Evolutionary conservation across 1,140 invertebrate genomes (phyloP).

Genomic region (Bombus confusus): DNA sequence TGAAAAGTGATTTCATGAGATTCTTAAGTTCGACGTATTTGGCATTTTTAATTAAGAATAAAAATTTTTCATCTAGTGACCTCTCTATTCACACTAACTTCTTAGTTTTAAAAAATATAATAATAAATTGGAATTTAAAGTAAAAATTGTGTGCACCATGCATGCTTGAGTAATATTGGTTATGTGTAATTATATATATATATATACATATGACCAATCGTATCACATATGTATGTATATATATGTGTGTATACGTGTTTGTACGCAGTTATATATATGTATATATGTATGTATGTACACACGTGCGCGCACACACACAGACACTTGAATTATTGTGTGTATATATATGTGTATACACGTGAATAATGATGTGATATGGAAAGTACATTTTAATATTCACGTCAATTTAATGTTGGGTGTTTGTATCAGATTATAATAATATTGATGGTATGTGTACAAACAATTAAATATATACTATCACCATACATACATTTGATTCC

Average conservation of each 20-base stretch:
- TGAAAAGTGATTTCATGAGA: constrained; percentile 53
- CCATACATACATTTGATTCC: constrained; percentile 57
- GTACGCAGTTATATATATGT: neutral
- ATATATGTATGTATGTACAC: neutral
- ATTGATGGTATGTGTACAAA: constrained; percentile 73
- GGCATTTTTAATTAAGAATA: constrained; percentile 50
- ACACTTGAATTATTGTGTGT: constrained; percentile 14
- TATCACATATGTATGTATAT: constrained; percentile 17
- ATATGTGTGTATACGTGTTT: neutral
- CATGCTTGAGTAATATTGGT: constrained; percentile 58
- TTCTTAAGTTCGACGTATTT: constrained; percentile 55
- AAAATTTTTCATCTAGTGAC: constrained; percentile 53
- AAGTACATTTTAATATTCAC: constrained; percentile 71
- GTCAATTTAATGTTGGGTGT: constrained; percentile 67
- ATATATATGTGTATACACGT: constrained; percentile 51
- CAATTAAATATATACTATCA: constrained; percentile 63
- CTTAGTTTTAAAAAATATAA: constrained; percentile 54
- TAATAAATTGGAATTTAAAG: constrained; percentile 59
- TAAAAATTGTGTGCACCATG: constrained; percentile 59
- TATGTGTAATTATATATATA: constrained; percentile 35
- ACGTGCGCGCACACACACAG: neutral
- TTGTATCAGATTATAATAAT: constrained; percentile 69
- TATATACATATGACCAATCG: constrained; percentile 14
- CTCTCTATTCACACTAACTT: constrained; percentile 61
- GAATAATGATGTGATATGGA: constrained; percentile 65